phyloP scores from a whole-genome alignment of 2,113 vertebrate genomes.

The Gambusia holbrooki region DNA sequence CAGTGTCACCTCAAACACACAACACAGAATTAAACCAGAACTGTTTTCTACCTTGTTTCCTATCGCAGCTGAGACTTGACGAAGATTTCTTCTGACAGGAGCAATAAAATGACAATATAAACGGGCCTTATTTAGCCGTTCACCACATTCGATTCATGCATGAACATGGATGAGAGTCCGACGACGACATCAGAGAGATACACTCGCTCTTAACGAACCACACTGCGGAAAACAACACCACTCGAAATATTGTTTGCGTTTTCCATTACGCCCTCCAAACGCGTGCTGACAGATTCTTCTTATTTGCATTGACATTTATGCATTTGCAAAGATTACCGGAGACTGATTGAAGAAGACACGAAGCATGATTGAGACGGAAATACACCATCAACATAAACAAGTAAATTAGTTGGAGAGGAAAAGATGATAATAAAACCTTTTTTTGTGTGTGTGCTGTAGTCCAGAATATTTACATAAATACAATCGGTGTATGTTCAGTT shows the following conservation, averaged over 20 bases:
- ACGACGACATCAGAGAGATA: conserved; percentile 55
- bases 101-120: conserved; percentile 57
- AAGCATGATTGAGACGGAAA: conserved; percentile 68
- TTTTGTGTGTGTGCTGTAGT: conserved; percentile 44
- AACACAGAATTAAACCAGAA: conserved; percentile 50
- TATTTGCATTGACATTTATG: conserved; percentile 63
- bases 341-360: conserved; percentile 62
- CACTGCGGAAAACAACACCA: conserved; percentile 60
- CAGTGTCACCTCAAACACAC: conserved; percentile 27
- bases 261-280: conserved; percentile 62
- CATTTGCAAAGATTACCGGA: conserved; percentile 62
- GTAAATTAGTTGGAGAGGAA: conserved; percentile 61
- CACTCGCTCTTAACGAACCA: conserved; percentile 58
- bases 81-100: conserved; percentile 62
- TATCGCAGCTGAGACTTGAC: conserved; percentile 27
- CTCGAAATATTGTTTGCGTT: conserved; percentile 54
- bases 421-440: conserved; percentile 61
- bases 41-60: conserved; percentile 1
- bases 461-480: conserved; percentile 75
- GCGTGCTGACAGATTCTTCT: conserved; percentile 53
- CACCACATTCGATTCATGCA: conserved; percentile 63
- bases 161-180: conserved; percentile 50
- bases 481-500: conserved; percentile 63
- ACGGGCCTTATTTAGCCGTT: conserved; percentile 53
- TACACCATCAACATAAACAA: conserved; percentile 61